Base-by-base conservation (phyloP, 2,888 invertebrate species). In the Torymus auratus region DNA sequence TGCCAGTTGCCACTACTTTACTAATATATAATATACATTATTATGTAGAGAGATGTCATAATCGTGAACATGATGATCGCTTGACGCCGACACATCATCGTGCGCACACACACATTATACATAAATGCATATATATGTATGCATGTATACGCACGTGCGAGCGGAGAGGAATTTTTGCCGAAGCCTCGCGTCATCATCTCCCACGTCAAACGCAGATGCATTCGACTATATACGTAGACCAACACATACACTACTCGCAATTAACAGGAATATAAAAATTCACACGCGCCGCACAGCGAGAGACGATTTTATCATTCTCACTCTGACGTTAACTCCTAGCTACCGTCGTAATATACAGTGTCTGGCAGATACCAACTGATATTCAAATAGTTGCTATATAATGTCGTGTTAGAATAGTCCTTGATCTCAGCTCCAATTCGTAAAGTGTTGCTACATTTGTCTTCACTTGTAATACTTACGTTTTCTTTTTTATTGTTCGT, bases 1-100 rank as follows among this genome's bases (percentile, higher is more conserved):
- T 87, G 88, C 88, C 89, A 88, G 88, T 88, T 87, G 87, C 85
- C 87, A 88, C 88, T 88, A 85, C 83, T 84, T 84, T 85, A 70
- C 64, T 81, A 78, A 69, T 68, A 72, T n/a, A 52, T n/a, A 15
- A 17, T 20, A 52, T 50, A 64, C 69, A 71, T 68, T 65, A 17
- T 52, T 70, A 70, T 55, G 72, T 83, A 83, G 83, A 84, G 78
- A 83, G 71, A 71, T 79, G 77, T 78, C 76, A 70, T 69, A 50
- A 62, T 72, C 62, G 62, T 68, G 65, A 65, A 72, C 56, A 17
- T 62, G 20, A 68, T 53, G 41, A 41, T 41, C 7, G 41, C 41
- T 52, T 28, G 64, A 68, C 12, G 67, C 68, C 50, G n/a, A 69
- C 23, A 41, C 41, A 41, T 41, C 41, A 41, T 41, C 41, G 41